A percentile compares a stretch with the other conserved stretches of the same genome.
These are phyloP conservation scores for Apaloderma vittatum DNA, from an alignment of 2,113 vertebrate genomes.

Conservation along the genomic window DNA sequence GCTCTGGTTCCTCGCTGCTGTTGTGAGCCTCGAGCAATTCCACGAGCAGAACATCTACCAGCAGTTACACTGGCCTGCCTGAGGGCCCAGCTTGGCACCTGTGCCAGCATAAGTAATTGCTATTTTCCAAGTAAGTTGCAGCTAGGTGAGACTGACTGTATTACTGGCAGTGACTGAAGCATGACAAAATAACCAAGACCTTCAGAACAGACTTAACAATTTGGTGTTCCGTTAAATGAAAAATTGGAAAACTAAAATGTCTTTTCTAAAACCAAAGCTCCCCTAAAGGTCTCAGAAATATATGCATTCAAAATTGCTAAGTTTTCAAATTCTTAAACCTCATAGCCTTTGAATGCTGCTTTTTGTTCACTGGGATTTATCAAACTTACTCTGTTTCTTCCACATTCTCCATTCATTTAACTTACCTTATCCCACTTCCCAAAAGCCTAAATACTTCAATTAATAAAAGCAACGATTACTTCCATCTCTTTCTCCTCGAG, in stretches of 20 bases:
- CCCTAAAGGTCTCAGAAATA: background rate
- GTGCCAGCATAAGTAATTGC: background rate
- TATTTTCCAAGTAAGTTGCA: background rate
- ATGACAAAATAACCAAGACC: background rate
- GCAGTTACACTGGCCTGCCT: background rate
- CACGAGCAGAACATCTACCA: background rate
- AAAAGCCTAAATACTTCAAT: background rate
- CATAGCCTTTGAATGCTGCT: background rate
- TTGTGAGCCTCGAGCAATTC: background rate
- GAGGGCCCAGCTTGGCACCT: background rate
- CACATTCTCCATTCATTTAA: background rate
- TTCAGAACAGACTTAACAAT: background rate
- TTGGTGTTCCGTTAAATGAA: background rate
- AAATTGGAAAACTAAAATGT: background rate
- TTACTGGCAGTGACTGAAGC: background rate
- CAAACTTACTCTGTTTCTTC: background rate
- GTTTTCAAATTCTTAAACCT: background rate
- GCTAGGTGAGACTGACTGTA: background rate
- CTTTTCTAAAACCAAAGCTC: background rate
- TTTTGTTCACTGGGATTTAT: conserved; percentile 1
- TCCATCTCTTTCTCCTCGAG: background rate
- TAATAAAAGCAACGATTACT: background rate
- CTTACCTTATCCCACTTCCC: background rate
- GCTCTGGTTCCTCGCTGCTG: background rate
- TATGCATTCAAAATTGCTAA: background rate